phyloP scores from a whole-genome alignment of 1,140 invertebrate species.

The Samia ricini region DNA sequence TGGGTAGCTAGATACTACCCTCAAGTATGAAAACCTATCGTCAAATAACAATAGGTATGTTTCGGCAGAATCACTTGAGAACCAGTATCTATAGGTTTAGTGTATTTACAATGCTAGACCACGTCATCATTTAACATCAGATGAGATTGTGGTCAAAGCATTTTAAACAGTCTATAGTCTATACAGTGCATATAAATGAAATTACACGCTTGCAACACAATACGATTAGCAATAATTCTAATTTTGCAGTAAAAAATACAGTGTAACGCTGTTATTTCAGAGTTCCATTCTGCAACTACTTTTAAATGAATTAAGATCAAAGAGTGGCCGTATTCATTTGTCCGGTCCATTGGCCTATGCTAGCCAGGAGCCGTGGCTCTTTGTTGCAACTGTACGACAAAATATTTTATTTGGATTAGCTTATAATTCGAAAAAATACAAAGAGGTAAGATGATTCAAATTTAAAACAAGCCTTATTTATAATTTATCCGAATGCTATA shows the following conservation, averaged over 20 bases:
- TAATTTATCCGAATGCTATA: neutral
- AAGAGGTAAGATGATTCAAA: slow-evolving; percentile 73
- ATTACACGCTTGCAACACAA: no score
- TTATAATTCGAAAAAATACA: slow-evolving; percentile 84
- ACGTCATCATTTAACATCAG: no score
- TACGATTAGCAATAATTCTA: no score
- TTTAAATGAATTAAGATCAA: slow-evolving; percentile 84
- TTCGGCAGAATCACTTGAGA: no score
- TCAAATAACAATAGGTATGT: no score
- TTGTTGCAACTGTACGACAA: slow-evolving; percentile 83
- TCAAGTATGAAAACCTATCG: no score
- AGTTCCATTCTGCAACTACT: slow-evolving; percentile 86
- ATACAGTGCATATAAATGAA: no score
- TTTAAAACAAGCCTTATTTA: neutral
- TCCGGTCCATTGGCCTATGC: slow-evolving; percentile 84
- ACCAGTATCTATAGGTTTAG: no score
- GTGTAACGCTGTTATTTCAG: slow-evolving; percentile 52
- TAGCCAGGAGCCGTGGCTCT: slow-evolving; percentile 88
- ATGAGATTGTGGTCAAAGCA: no score
- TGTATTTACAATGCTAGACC: no score
- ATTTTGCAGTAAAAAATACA: neutral
- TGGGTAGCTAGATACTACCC: no score
- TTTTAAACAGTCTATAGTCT: no score
- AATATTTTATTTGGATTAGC: slow-evolving; percentile 90
- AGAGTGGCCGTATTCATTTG: slow-evolving; percentile 80